These are phyloP conservation scores for Athripsodes cinereus DNA, from an alignment of 2,888 invertebrate species.

Conservation along the genomic window DNA sequence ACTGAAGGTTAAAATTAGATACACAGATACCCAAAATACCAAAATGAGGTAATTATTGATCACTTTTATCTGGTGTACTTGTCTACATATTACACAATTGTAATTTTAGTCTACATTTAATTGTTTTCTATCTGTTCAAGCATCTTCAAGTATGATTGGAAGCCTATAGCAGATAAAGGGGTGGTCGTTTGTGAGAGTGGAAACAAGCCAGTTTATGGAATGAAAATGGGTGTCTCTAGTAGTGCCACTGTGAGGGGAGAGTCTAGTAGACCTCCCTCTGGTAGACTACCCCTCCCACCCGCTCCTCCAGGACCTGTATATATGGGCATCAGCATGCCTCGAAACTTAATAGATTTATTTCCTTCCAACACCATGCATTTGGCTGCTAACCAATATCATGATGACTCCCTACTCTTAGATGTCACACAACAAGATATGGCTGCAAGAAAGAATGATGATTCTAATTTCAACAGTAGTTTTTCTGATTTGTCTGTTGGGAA, in stretches of 20 bases:
- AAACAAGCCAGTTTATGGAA: neutral
- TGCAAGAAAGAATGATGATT: slow-evolving; percentile 28
- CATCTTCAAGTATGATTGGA: slow-evolving; percentile 46
- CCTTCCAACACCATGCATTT: slow-evolving; percentile 38
- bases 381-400: slow-evolving; percentile 11
- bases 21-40: slow-evolving; percentile 14
- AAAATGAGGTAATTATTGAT: slow-evolving; percentile 12
- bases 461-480: slow-evolving; percentile 37
- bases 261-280: neutral
- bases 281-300: slow-evolving; percentile 22
- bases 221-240: neutral
- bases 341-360: slow-evolving; percentile 61
- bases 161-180: slow-evolving; percentile 37
- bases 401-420: slow-evolving; percentile 22
- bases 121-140: slow-evolving; percentile 30
- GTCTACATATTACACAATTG: no score
- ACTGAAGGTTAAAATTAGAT: slow-evolving; percentile 17
- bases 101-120: no score
- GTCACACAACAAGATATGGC: slow-evolving; percentile 20
- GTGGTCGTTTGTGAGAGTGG: neutral
- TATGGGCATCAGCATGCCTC: slow-evolving; percentile 70
- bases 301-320: slow-evolving; percentile 40
- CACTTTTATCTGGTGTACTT: no score
- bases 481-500: slow-evolving; percentile 41
- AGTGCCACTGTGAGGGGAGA: neutral